phyloP scores from a whole-genome alignment of 2,113 vertebrate genomes.

The Donacobius atricapilla region DNA sequence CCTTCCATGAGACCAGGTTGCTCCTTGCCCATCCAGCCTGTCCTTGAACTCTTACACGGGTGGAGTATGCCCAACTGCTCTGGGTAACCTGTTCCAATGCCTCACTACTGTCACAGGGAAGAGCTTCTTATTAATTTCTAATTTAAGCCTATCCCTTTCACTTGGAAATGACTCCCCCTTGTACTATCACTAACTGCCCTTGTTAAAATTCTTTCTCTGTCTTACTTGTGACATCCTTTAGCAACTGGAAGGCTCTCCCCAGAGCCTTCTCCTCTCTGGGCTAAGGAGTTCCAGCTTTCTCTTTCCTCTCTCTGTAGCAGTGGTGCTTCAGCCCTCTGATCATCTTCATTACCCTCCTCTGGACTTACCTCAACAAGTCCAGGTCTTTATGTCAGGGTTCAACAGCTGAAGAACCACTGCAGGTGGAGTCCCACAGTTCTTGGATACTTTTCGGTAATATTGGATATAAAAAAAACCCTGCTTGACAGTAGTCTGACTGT shows the following conservation, averaged over 20 bases:
- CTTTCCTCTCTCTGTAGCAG: neutral
- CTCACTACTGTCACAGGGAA: neutral
- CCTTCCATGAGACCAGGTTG: accelerated
- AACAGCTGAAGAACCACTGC: neutral
- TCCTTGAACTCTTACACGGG: neutral
- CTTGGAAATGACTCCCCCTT: neutral
- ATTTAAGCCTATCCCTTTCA: neutral
- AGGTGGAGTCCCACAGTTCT: neutral
- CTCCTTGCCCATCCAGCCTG: neutral
- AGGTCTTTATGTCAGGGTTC: neutral
- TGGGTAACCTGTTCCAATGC: neutral
- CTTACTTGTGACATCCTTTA: neutral
- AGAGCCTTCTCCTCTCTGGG: neutral
- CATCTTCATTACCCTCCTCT: neutral
- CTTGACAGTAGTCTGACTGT: accelerated
- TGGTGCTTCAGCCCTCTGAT: neutral
- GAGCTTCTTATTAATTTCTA: neutral
- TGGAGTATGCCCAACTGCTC: neutral
- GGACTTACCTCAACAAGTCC: neutral
- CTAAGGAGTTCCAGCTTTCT: neutral
- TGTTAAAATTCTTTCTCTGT: neutral
- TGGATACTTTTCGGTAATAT: neutral
- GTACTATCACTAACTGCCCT: neutral
- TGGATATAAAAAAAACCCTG: accelerated
- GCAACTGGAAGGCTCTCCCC: neutral